Conservation (phyloP, 2,888 invertebrate species). For the Chrysopilus asiliformis region DNA sequence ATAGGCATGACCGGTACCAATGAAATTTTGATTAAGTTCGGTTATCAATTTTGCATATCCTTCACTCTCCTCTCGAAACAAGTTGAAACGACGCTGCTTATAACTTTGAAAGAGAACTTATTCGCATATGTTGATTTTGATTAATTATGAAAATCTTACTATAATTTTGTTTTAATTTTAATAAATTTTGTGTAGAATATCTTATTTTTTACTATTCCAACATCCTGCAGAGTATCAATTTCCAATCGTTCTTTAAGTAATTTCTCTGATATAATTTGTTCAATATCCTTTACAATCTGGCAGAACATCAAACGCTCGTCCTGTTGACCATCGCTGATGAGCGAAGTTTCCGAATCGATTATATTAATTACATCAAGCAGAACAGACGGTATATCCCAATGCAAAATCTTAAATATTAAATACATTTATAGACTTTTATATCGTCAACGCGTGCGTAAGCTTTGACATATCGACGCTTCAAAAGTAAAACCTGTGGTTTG, state of each 20-base stretch:
- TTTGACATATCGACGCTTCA: too few relatives aligned
- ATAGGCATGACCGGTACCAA: constrained; percentile 48
- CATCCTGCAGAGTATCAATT: constrained; percentile 85
- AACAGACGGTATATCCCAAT: constrained; percentile 68
- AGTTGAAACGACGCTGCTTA: constrained; percentile 97
- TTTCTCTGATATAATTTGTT: constrained; percentile 73
- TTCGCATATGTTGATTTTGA: too few relatives aligned
- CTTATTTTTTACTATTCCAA: constrained; percentile 77
- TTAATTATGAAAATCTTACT: too few relatives aligned
- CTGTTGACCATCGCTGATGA: constrained; percentile 45
- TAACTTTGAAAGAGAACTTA: too few relatives aligned
- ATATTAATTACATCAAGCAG: constrained; percentile 74
- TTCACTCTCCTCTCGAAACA: constrained; percentile 97
- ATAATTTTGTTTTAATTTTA: constrained; percentile 93
- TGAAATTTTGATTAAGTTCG: constrained; percentile 77
- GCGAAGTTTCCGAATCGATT: constrained; percentile 66
- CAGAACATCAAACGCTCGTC: constrained; percentile 65
- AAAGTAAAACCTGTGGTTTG: too few relatives aligned
- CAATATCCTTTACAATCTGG: constrained; percentile 63
- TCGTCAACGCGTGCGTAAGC: neutral
- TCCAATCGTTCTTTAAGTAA: constrained; percentile 84
- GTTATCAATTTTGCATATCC: constrained; percentile 94
- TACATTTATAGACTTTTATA: too few relatives aligned
- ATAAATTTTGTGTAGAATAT: constrained; percentile 90
- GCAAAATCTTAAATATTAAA: constrained; percentile 45